Evolutionary conservation across 64 coral and sea anemone species (phyloP).

Genomic region (Porites australiensis): DNA sequence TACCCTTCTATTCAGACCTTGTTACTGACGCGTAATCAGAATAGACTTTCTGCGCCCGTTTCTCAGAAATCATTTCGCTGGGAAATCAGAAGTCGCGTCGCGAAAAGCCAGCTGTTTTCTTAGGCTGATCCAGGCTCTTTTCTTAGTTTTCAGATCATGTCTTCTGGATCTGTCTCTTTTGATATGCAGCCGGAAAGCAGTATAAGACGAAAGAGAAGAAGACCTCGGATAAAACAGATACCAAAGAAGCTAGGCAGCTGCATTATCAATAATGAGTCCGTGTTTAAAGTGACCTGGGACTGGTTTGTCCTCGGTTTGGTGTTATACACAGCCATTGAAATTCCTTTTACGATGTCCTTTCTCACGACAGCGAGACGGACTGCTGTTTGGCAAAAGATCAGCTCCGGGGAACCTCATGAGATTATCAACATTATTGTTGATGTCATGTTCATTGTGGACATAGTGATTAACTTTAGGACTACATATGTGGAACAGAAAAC

Average conservation of each 20-base stretch:
- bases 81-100: too few relatives aligned
- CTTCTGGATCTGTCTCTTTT: too few relatives aligned
- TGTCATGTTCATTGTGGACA: constrained; percentile 91
- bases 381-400: neutral
- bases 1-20: too few relatives aligned
- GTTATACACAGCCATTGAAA: constrained; percentile 85
- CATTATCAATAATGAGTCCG: constrained; percentile 71
- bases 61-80: too few relatives aligned
- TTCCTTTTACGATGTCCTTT: constrained; percentile 84
- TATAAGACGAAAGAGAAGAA: neutral
- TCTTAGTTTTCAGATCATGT: too few relatives aligned
- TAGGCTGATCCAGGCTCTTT: too few relatives aligned
- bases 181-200: neutral
- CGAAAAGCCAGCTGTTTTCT: too few relatives aligned
- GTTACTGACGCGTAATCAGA: too few relatives aligned
- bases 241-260: constrained; percentile 5
- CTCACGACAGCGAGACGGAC: neutral
- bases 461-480: constrained; percentile 95
- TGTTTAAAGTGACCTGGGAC: constrained; percentile 87
- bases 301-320: constrained; percentile 84
- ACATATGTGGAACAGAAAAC: constrained; percentile 73
- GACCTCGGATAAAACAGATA: neutral
- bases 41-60: too few relatives aligned
- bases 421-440: constrained; percentile 86
- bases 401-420: neutral